Base-by-base conservation (phyloP, 2,888 invertebrate species). In the Strigamia crassipes region DNA sequence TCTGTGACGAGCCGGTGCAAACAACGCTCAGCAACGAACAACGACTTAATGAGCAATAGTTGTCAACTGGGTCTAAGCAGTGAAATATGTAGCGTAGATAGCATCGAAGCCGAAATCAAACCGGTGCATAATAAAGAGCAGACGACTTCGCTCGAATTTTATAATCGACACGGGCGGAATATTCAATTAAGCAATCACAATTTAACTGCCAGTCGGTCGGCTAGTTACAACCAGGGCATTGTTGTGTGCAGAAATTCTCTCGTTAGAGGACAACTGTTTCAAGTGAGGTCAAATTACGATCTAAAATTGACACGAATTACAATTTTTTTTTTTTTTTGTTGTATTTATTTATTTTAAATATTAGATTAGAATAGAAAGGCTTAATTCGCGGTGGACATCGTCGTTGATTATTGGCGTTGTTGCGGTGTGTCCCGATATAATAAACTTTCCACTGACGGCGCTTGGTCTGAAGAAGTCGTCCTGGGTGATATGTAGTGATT, bases 81-180 rank as follows among this genome's bases (percentile, higher is more conserved):
- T 83, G 21, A 83, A 81, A 80, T 85, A 85, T 78, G 85, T 85
- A 82, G 86, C 85, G 0, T 81, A 85, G n/a, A 86, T 86, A 83
- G 84, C 85, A 66, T 83, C 83, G 42, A 82, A 83, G 66, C 89
- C 88, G 0, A 88, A 89, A 82, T 88, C n/a, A 61, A 61, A 61
- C 18, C 61, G 2, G 5, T 61, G 18, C 34, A 56, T 18, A 82
- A 31, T 46, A 82, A 82, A 78, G 82, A 83, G 38, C 82, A 73
- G n/a, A 23, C 79, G 1, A 38, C 6, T 8, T 61, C 61, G 18
- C 18, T 61, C 23, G 86, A 86, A 82, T 87, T 88, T 84, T 93
- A 94, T 85, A 93, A 94, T 84, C 91, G 94, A 85, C 95, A 94
- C 86, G 96, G 96, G 0, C 91, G 93, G 85, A 95, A 97, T 88